These are phyloP conservation scores for Crax fasciolata DNA, from an alignment of 2,797 vertebrate species.

Conservation along the genomic window DNA sequence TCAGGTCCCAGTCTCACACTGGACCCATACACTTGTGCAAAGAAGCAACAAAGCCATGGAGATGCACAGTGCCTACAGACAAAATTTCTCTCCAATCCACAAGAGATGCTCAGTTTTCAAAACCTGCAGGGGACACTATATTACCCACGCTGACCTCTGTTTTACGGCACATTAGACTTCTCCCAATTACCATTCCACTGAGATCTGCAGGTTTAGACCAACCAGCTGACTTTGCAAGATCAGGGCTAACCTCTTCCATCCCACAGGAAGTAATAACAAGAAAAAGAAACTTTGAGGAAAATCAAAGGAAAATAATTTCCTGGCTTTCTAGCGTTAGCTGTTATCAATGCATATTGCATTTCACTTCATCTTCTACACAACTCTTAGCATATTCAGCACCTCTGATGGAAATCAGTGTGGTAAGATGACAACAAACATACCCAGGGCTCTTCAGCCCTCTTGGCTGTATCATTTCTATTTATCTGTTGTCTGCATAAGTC, in stretches of 20 bases:
- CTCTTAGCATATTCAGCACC: slow-evolving; percentile 50
- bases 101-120: slow-evolving; percentile 8
- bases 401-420: slow-evolving; percentile 61
- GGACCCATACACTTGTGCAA: accelerated
- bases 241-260: slow-evolving; percentile 37
- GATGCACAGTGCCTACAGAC: neutral
- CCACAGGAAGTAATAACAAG: slow-evolving; percentile 49
- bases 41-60: neutral
- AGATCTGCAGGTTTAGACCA: slow-evolving; percentile 19
- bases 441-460: slow-evolving; percentile 58
- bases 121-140: neutral
- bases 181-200: slow-evolving; percentile 26
- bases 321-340: slow-evolving; percentile 29
- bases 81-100: neutral
- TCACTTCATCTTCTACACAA: slow-evolving; percentile 41
- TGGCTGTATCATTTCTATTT: slow-evolving; percentile 69
- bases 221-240: slow-evolving; percentile 37
- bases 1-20: accelerated
- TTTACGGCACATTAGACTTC: slow-evolving; percentile 49
- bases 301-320: slow-evolving; percentile 63
- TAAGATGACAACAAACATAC: slow-evolving; percentile 53
- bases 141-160: slow-evolving; percentile 22
- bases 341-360: slow-evolving; percentile 58
- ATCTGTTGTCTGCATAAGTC: slow-evolving; percentile 57
- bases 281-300: slow-evolving; percentile 49